phyloP scores from a whole-genome alignment of 2,113 vertebrate genomes.

The zebrafish (Danio rerio) region GRCz12tu NC_133198.1:1423501-1424000 shows the following conservation, averaged over 20 bases:
- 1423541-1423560: too few relatives aligned
- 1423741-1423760: neutral
- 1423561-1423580: too few relatives aligned
- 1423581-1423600: too few relatives aligned
- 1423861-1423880: neutral
- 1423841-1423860: neutral
- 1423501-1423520: too few relatives aligned
- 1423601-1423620: too few relatives aligned
- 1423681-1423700: neutral
- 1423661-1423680: neutral
- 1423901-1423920: slow-evolving; percentile 89
- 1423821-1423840: slow-evolving; percentile 44
- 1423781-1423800: slow-evolving; percentile 1
- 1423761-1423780: neutral
- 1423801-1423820: slow-evolving; percentile 1
- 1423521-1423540: too few relatives aligned
- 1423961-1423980: too few relatives aligned
- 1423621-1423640: too few relatives aligned
- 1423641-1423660: neutral
- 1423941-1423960: too few relatives aligned
- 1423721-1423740: neutral
- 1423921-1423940: too few relatives aligned
- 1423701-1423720: neutral
- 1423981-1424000: too few relatives aligned
- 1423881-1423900: neutral